Evolutionary conservation across 2,888 invertebrate species (phyloP).

Genomic region (Andricus curvator): DNA sequence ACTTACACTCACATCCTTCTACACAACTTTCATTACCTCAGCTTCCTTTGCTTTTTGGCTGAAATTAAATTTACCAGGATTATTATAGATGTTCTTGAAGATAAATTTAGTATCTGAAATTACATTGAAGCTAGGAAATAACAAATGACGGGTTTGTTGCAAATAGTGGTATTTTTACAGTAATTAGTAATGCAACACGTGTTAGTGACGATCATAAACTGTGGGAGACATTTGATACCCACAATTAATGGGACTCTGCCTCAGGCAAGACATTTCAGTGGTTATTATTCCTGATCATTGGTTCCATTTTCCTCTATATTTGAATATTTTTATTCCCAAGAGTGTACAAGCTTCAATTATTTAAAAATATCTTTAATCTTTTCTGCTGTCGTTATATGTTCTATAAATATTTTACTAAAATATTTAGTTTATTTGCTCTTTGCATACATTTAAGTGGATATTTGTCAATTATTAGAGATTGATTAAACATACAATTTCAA

Average conservation of each 20-base stretch:
- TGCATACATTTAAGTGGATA: not conserved
- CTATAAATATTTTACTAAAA: not conserved
- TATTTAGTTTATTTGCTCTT: not conserved
- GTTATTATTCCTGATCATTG: not conserved
- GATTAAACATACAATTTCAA: not conserved
- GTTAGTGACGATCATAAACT: not conserved
- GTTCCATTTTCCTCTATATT: not conserved
- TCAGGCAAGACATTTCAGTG: not conserved
- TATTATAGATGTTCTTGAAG: not conserved
- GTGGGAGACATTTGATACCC: not conserved
- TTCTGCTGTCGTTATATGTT: not conserved
- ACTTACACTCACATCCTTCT: constrained; percentile 6
- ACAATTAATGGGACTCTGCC: not conserved
- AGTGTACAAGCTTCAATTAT: not conserved
- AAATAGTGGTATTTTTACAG: not conserved
- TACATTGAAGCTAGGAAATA: not conserved
- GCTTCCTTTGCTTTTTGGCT: not conserved
- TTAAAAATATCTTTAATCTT: not conserved
- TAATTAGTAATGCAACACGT: not conserved
- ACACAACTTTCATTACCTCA: constrained; percentile 6
- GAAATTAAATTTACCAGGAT: not conserved
- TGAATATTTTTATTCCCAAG: not conserved
- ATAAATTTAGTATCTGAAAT: not conserved
- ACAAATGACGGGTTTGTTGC: not conserved
- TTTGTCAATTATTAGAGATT: not conserved